These are phyloP conservation scores for Sarcophaga peregrina DNA, from an alignment of 1,140 invertebrate genomes.

Conservation along the genomic window DNA sequence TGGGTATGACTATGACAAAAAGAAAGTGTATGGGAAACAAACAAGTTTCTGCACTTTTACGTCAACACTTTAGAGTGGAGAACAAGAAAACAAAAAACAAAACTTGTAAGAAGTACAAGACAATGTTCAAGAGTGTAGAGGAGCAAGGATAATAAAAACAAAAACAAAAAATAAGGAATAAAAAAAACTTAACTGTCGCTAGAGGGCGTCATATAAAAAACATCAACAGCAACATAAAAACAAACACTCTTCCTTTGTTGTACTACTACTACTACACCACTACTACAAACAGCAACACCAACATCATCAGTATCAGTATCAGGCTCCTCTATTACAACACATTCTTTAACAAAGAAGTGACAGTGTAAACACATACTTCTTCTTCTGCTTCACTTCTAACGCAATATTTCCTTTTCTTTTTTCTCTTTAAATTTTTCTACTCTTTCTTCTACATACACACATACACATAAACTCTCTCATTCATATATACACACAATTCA, in stretches of 20 bases:
- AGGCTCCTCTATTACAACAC: not conserved
- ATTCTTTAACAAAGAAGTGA: conserved; percentile 9
- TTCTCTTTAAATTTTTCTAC: too few relatives aligned
- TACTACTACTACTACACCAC: not conserved
- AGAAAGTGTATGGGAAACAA: conserved; percentile 9
- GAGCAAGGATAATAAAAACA: too few relatives aligned
- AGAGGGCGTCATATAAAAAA: conserved; percentile 23
- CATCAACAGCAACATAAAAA: not conserved
- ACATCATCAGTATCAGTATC: not conserved
- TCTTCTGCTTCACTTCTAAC: not conserved
- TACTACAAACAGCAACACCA: not conserved
- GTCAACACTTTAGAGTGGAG: conserved; percentile 26
- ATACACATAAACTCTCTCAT: too few relatives aligned
- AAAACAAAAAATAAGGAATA: not conserved
- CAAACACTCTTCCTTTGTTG: too few relatives aligned
- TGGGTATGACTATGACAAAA: conserved; percentile 15
- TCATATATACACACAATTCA: not conserved
- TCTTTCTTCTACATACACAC: too few relatives aligned
- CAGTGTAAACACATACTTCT: conserved; percentile 30
- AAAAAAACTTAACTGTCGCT: conserved; percentile 36
- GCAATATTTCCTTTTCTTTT: too few relatives aligned
- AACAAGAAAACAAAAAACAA: not conserved
- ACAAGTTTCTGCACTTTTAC: conserved; percentile 38
- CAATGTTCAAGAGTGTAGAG: too few relatives aligned
- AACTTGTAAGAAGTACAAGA: not conserved